These are phyloP conservation scores for Polyommatus iphigenia DNA, from an alignment of 2,888 invertebrate genomes.

Conservation along the genomic window DNA sequence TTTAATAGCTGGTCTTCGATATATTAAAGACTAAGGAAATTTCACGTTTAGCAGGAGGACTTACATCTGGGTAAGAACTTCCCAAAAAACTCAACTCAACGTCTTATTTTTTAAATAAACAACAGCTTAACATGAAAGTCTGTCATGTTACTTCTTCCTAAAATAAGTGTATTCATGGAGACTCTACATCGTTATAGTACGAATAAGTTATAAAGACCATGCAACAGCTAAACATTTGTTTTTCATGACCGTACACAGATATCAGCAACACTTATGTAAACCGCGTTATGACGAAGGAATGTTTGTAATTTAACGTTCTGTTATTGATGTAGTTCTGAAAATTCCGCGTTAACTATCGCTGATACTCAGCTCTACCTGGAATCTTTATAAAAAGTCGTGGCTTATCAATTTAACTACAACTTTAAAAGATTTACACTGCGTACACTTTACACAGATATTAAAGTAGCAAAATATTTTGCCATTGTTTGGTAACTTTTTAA, in stretches of 20 bases:
- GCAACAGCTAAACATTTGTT: background rate
- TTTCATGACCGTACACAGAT: background rate
- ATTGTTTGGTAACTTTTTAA: too few species aligned
- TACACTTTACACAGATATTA: too few species aligned
- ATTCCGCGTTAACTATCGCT: background rate
- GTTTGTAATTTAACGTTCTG: slow-evolving; percentile 2
- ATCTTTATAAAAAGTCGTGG: background rate
- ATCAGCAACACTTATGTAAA: slow-evolving; percentile 8
- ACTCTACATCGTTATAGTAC: background rate
- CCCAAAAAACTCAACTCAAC: too few species aligned
- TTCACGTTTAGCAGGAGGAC: too few species aligned
- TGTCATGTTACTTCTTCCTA: too few species aligned
- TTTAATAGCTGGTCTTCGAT: too few species aligned
- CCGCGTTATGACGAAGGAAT: background rate
- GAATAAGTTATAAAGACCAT: background rate
- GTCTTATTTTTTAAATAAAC: too few species aligned
- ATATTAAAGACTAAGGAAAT: too few species aligned
- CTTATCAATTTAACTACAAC: background rate
- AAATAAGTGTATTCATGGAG: too few species aligned
- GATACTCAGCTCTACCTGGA: background rate
- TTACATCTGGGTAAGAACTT: too few species aligned
- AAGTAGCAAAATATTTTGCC: background rate
- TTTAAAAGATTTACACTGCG: too few species aligned
- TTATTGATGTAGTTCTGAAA: background rate
- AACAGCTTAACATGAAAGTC: too few species aligned